Evolutionary conservation across 2,888 invertebrate genomes (phyloP).

Genomic region (Crioceris asparagi): DNA sequence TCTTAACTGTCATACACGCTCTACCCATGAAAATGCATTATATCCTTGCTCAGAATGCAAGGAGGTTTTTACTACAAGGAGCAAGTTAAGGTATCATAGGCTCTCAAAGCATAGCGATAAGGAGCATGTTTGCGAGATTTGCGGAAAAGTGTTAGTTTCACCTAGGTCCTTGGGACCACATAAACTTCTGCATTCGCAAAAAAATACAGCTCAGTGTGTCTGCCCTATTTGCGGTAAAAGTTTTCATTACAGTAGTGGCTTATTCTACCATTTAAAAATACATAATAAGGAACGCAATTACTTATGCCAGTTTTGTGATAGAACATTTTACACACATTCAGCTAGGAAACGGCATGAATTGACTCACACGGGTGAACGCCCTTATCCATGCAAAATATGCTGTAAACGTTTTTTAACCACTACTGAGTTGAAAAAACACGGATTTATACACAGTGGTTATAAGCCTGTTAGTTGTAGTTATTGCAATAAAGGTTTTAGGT

Average conservation of each 20-base stretch:
- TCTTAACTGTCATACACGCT: too few species aligned
- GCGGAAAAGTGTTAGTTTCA: slow-evolving; percentile 57
- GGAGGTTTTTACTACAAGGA: too few species aligned
- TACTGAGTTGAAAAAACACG: slow-evolving; percentile 36
- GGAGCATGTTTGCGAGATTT: too few species aligned
- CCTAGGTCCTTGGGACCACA: slow-evolving; percentile 9
- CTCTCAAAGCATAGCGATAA: too few species aligned
- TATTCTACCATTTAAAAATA: slow-evolving; percentile 23
- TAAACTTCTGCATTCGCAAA: slow-evolving; percentile 8
- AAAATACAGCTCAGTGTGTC: slow-evolving; percentile 56
- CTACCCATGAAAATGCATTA: too few species aligned
- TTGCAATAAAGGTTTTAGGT: slow-evolving; percentile 38
- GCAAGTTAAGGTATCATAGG: too few species aligned
- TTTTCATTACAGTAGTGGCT: slow-evolving; percentile 63
- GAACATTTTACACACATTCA: slow-evolving; percentile 20
- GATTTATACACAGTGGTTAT: slow-evolving; percentile 38
- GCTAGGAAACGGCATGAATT: slow-evolving; percentile 68
- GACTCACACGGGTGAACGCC: slow-evolving; percentile 68
- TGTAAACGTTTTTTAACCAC: slow-evolving; percentile 69
- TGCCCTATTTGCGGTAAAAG: slow-evolving; percentile 74
- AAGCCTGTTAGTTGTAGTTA: slow-evolving; percentile 36
- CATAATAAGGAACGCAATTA: slow-evolving; percentile 24
- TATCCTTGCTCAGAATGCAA: too few species aligned
- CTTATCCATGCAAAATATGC: slow-evolving; percentile 64
- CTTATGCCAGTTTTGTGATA: slow-evolving; percentile 21